Evolutionary conservation across 2,113 vertebrate species (phyloP), one percentile per base, ranked within the genome.

Genomic region (Gymnarchus niloticus): DNA sequence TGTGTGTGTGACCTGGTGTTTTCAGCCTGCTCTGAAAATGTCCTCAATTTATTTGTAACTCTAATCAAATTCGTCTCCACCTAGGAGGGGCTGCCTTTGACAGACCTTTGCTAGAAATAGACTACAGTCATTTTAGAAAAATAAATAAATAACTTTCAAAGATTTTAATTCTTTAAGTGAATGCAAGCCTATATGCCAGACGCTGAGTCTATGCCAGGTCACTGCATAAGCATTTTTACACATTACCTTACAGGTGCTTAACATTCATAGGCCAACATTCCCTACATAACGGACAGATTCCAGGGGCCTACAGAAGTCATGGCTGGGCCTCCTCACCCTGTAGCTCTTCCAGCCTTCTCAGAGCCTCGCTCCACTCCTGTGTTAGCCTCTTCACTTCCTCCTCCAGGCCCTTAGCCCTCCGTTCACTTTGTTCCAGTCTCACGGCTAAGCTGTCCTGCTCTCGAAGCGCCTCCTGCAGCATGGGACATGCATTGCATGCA

Each of bases 381-480:
- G 88, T 86, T 86, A 94, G 90, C 56, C 88, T 93, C 88, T 89
- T 94, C 88, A 92, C 91, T 81, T 94, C 92, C 87, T 93, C 93
- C 86, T 95, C 94, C 73, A 95, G 90, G 56, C 69, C 87, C 82
- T 83, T 83, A 81, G 92, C 92, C 85, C 85, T 93, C 89, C 93
- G 93, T 84, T 90, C 89, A 88, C 93, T 92, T 90, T 94, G 95
- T 87, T 94, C 94, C 88, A 95, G 87, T 86, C 87, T 91, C 17
- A 91, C 89, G 2, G 90, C 86, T 77, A 93, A 88, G 59, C 88
- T 85, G 86, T 94, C 93, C 0, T 87, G 91, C 84, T 94, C 93
- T 25, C 88, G 91, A 52, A 93, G 52, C 0, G 89, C 90, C 88
- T 93, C 93, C 95, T 95, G 86, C 76, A 83, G 86, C 17, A 85